phyloP scores from a whole-genome alignment of 1,140 invertebrate genomes.

The Fopius arisanus region DNA sequence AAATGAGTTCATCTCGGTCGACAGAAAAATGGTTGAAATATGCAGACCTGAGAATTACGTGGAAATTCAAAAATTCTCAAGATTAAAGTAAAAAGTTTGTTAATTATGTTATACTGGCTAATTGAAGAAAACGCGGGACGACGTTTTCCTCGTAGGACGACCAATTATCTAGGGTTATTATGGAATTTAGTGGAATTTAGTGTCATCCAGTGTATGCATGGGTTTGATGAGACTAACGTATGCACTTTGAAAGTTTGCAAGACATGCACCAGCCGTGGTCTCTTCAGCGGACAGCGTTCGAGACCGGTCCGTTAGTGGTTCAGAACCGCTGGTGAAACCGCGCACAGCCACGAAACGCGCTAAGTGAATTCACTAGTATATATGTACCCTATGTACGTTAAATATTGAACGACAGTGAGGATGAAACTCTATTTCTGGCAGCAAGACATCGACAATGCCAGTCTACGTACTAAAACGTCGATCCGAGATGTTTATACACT shows the following conservation, averaged over 20 bases:
- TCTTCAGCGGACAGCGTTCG: not conserved
- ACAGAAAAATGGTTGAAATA: too few species aligned
- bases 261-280: constrained; percentile 9
- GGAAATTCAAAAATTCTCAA: too few species aligned
- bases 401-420: not conserved
- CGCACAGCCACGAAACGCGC: not conserved
- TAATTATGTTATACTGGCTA: too few species aligned
- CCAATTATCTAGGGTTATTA: too few species aligned
- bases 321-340: not conserved
- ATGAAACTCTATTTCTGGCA: not conserved
- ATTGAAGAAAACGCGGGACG: too few species aligned
- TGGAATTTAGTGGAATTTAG: too few species aligned
- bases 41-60: too few species aligned
- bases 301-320: not conserved
- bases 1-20: too few species aligned
- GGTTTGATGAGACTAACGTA: not conserved
- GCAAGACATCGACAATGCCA: not conserved
- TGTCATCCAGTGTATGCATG: not conserved
- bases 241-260: not conserved
- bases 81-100: too few species aligned
- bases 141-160: too few species aligned
- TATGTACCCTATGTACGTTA: not conserved
- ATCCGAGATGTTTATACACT: not conserved
- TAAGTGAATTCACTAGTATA: not conserved
- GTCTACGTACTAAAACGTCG: not conserved